phyloP scores from a whole-genome alignment of 2,797 vertebrate species.

The Molossus alvarezi region DNA sequence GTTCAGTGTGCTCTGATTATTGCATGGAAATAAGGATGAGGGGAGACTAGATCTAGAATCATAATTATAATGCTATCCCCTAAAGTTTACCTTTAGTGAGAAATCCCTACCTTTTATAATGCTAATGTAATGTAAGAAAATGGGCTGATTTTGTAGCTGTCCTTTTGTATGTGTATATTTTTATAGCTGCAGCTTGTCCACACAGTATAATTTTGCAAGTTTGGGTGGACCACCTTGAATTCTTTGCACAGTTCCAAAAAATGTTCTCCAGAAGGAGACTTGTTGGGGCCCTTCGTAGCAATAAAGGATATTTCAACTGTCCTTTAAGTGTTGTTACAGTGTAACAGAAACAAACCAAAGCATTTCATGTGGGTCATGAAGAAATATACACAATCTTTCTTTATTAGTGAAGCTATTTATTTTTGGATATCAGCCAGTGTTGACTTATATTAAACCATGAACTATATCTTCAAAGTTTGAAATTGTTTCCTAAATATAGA shows the following conservation, averaged over 20 bases:
- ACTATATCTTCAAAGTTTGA: not conserved
- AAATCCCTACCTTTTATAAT: constrained; percentile 87
- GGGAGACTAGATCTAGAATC: constrained; percentile 34
- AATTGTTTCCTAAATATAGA: constrained; percentile 29
- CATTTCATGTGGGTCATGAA: not conserved
- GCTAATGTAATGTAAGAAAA: constrained; percentile 79
- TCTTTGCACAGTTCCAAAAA: constrained; percentile 85
- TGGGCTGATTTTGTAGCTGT: constrained; percentile 88
- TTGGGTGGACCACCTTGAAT: constrained; percentile 80
- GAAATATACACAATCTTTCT: not conserved
- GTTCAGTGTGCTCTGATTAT: not conserved
- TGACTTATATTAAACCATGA: constrained; percentile 12
- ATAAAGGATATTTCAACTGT: not conserved
- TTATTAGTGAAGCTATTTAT: not conserved
- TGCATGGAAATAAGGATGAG: constrained; percentile 38
- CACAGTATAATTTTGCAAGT: constrained; percentile 84
- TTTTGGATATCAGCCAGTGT: not conserved
- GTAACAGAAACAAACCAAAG: constrained; percentile 54
- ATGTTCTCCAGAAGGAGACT: not conserved
- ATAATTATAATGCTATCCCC: constrained; percentile 44
- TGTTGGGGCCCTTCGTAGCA: not conserved
- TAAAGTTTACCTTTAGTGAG: constrained; percentile 74
- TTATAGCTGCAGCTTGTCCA: constrained; percentile 87
- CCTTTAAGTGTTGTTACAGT: not conserved
- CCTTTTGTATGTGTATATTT: constrained; percentile 92